These are phyloP conservation scores for Thalassophryne amazonica DNA, from an alignment of 2,797 vertebrate species.

Conservation along the genomic window DNA sequence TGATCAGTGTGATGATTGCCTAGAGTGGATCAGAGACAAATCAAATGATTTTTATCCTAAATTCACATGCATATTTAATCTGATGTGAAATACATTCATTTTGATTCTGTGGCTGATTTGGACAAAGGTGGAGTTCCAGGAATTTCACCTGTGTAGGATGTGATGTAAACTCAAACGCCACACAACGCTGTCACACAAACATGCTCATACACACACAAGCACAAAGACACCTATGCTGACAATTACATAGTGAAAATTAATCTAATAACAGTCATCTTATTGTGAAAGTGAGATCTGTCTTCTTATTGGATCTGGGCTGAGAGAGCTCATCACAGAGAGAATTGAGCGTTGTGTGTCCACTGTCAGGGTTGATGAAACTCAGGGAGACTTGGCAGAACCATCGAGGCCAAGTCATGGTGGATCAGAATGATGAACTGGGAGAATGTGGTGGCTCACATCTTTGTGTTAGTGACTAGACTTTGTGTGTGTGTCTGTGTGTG, in stretches of 20 bases:
- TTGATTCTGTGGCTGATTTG: too few species aligned
- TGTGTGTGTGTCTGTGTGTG: too few species aligned
- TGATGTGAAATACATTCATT: too few species aligned
- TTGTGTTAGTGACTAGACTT: too few species aligned
- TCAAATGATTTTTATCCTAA: too few species aligned
- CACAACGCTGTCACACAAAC: not conserved
- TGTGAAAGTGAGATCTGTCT: slow-evolving; percentile 43
- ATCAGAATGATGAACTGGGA: slow-evolving; percentile 41
- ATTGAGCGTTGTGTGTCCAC: slow-evolving; percentile 47
- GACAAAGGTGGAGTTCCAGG: too few species aligned
- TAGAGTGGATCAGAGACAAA: too few species aligned
- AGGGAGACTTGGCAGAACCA: slow-evolving; percentile 38
- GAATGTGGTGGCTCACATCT: slow-evolving; percentile 18
- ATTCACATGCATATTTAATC: too few species aligned
- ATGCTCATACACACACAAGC: not conserved
- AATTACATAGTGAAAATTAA: slow-evolving; percentile 39
- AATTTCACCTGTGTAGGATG: too few species aligned
- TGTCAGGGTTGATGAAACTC: slow-evolving; percentile 62
- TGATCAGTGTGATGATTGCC: too few species aligned
- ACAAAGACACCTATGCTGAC: slow-evolving; percentile 9
- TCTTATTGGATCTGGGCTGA: slow-evolving; percentile 27
- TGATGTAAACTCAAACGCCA: not conserved
- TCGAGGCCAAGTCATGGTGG: slow-evolving; percentile 34
- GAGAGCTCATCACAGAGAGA: slow-evolving; percentile 47
- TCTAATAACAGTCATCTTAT: slow-evolving; percentile 53